phyloP scores from a whole-genome alignment of 2,797 vertebrate species.

The Aselliscus stoliczkanus region DNA sequence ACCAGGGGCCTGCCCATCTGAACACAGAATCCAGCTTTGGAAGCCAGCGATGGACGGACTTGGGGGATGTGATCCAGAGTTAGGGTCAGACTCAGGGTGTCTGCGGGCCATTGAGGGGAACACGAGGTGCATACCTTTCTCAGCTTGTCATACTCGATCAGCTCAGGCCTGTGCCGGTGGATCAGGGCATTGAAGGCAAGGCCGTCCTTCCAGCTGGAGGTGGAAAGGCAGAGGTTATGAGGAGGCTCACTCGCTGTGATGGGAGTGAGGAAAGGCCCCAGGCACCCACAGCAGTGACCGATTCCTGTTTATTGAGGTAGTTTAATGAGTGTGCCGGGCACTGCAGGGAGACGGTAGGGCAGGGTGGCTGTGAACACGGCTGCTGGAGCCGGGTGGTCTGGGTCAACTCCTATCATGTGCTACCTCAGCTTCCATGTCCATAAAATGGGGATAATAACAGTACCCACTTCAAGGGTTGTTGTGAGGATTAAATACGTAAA shows the following conservation, averaged over 20 bases:
- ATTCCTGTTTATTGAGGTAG: background rate
- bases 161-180: conserved; percentile 94
- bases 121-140: conserved; percentile 85
- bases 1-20: background rate
- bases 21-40: background rate
- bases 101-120: background rate
- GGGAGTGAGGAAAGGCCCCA: rapidly evolving
- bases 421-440: background rate
- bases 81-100: background rate
- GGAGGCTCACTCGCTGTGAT: background rate
- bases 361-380: background rate
- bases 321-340: background rate
- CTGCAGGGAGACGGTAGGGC: background rate
- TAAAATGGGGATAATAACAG: background rate
- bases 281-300: rapidly evolving
- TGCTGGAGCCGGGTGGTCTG: background rate
- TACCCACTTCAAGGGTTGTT: background rate
- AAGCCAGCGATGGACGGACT: rapidly evolving
- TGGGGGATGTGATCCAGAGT: background rate
- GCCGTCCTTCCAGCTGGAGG: conserved; percentile 93
- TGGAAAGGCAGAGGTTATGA: background rate
- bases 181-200: conserved; percentile 96
- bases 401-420: background rate
- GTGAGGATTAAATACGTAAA: background rate
- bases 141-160: conserved; percentile 95